Conservation (phyloP, 2,797 vertebrate species). For the Sebastiscus tertius region DNA sequence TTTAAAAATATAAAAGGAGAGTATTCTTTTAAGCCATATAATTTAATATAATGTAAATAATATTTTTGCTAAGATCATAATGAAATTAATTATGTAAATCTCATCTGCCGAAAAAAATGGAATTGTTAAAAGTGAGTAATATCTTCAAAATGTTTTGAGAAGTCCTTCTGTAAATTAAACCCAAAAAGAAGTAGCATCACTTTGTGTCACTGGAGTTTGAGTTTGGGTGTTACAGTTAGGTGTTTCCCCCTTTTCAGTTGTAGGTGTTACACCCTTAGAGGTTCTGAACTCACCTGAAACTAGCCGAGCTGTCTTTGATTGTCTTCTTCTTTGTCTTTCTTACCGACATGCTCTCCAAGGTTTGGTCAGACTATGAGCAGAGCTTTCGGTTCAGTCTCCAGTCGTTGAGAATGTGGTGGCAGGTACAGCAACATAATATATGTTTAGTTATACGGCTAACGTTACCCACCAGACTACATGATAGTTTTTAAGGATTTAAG, state of each 20-base stretch:
- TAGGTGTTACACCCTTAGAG: background rate
- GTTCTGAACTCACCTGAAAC: constrained; percentile 33
- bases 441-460: background rate
- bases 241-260: background rate
- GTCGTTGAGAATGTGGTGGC: constrained; percentile 51
- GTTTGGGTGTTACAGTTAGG: background rate
- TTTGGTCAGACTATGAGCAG: constrained; percentile 58
- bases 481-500: background rate
- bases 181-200: too few species aligned
- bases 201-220: too few species aligned
- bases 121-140: too few species aligned
- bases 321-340: background rate
- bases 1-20: too few species aligned
- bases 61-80: too few species aligned
- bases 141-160: too few species aligned
- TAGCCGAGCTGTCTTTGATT: background rate
- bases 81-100: too few species aligned
- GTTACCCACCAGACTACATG: background rate
- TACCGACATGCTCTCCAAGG: constrained; percentile 51
- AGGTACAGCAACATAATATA: constrained; percentile 50
- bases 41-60: too few species aligned
- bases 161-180: too few species aligned
- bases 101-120: too few species aligned
- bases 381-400: constrained; percentile 39
- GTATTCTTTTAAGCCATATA: too few species aligned